phyloP scores from a whole-genome alignment of 2,113 vertebrate species.

The Tachycineta bicolor region DNA sequence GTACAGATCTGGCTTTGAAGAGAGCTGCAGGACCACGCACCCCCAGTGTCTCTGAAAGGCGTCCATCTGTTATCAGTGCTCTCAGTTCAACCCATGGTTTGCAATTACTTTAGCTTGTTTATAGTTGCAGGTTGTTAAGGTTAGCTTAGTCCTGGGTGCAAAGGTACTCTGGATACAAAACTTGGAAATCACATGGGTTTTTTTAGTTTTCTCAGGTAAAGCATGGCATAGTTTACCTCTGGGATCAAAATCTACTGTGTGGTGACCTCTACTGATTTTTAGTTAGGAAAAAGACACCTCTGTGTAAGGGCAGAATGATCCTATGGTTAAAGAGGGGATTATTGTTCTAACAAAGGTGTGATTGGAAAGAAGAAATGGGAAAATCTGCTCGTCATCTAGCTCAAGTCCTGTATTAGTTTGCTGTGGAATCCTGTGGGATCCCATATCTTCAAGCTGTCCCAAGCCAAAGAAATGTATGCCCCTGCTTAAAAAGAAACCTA shows the following conservation, averaged over 20 bases:
- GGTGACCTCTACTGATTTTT: not conserved
- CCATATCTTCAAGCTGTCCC: not conserved
- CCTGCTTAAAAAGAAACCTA: not conserved
- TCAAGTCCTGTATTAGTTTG: not conserved
- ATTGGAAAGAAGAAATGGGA: not conserved
- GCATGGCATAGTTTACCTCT: not conserved
- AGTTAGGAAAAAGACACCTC: not conserved
- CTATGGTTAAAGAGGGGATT: not conserved
- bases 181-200: not conserved
- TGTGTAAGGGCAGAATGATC: not conserved
- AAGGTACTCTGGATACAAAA: not conserved
- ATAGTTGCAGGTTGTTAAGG: not conserved
- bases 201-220: not conserved
- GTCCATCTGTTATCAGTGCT: not conserved
- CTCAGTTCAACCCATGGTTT: not conserved
- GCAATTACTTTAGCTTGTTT: not conserved
- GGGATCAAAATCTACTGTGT: not conserved
- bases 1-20: not conserved
- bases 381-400: not conserved
- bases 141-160: not conserved
- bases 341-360: not conserved
- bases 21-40: not conserved
- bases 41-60: not conserved
- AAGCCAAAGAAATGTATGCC: not conserved
- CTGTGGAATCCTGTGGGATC: not conserved